phyloP scores from a whole-genome alignment of 2,888 invertebrate species.

The Hartigia nigra region DNA sequence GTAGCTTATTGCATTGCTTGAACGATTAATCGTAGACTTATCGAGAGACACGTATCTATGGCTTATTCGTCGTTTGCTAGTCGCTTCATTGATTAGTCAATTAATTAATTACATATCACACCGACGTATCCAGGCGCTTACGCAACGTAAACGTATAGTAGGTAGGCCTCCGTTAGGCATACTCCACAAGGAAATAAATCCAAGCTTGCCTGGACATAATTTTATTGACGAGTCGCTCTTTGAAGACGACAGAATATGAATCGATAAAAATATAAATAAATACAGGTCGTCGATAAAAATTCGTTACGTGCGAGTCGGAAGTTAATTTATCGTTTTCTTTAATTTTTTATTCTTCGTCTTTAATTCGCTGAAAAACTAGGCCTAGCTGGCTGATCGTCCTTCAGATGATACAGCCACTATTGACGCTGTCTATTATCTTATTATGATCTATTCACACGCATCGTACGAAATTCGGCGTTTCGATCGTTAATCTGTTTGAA shows the following conservation, averaged over 20 bases:
- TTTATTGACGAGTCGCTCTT: neutral
- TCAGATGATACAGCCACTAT: neutral
- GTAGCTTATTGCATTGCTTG: constrained; percentile 43
- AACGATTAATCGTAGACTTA: constrained; percentile 11
- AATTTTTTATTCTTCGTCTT: neutral
- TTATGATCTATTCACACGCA: neutral
- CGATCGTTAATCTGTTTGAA: neutral
- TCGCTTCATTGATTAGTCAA: constrained; percentile 31
- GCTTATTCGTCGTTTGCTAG: constrained; percentile 24
- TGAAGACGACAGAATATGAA: neutral
- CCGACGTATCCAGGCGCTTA: constrained; percentile 39
- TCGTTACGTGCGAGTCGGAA: neutral
- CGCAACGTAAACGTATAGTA: constrained; percentile 39
- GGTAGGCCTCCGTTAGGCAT: constrained; percentile 42
- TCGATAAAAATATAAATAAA: neutral
- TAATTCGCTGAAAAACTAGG: neutral
- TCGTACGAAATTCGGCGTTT: neutral
- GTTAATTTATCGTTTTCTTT: neutral
- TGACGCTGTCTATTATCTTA: neutral
- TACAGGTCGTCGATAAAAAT: neutral
- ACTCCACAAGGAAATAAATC: neutral
- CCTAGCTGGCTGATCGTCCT: neutral
- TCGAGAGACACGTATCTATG: constrained; percentile 24
- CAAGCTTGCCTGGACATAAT: neutral
- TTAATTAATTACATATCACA: constrained; percentile 45